These are phyloP conservation scores for Synanthedon vespiformis DNA, from an alignment of 2,888 invertebrate species.

Conservation along the genomic window DNA sequence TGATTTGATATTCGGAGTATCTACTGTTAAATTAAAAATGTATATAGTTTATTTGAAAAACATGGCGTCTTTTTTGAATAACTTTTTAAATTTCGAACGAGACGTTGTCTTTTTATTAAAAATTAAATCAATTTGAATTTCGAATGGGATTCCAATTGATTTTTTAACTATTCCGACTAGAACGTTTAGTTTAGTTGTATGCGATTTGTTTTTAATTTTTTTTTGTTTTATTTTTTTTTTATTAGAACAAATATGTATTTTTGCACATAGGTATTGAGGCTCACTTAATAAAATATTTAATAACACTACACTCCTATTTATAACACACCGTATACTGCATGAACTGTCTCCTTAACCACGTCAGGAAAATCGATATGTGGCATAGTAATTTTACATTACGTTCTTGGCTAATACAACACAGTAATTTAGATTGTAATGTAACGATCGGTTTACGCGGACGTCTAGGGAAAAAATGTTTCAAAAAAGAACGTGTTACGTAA, in stretches of 20 bases:
- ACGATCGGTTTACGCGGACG: background rate
- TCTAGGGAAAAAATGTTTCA: conserved; percentile 5
- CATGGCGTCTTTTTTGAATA: conserved; percentile 1
- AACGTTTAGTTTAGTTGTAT: too few species aligned
- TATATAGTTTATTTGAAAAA: conserved; percentile 1
- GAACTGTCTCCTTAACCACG: conserved; percentile 35
- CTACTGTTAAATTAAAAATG: background rate
- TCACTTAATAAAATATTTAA: conserved; percentile 16
- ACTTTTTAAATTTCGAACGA: too few species aligned
- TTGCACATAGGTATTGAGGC: background rate
- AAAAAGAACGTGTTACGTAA: conserved; percentile 52
- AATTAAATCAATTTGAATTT: too few species aligned
- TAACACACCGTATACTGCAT: conserved; percentile 54
- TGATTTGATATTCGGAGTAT: too few species aligned
- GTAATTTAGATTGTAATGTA: background rate
- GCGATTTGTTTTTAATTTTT: too few species aligned
- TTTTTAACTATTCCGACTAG: too few species aligned
- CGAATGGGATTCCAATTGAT: too few species aligned
- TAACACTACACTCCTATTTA: conserved; percentile 37
- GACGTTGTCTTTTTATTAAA: background rate
- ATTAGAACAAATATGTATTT: too few species aligned
- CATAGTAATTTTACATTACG: too few species aligned
- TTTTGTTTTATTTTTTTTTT: too few species aligned
- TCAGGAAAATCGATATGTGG: conserved; percentile 59
- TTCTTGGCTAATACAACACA: too few species aligned